phyloP scores from a whole-genome alignment of 2,888 invertebrate genomes.

The Lordiphosa andalusiaca region DNA sequence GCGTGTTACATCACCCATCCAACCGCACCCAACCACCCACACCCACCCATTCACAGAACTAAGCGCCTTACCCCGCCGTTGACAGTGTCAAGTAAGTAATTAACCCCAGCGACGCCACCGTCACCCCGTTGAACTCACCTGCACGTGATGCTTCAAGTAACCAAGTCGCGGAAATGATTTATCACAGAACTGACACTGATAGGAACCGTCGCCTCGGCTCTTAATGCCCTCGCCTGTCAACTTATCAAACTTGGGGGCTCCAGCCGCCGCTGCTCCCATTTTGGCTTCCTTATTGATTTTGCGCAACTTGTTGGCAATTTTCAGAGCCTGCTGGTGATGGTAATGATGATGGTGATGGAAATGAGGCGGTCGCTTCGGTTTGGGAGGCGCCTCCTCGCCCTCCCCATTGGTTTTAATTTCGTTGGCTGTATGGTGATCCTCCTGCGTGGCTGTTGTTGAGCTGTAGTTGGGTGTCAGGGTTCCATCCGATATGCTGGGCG shows the following conservation, averaged over 20 bases:
- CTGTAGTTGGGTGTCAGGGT: constrained; percentile 78
- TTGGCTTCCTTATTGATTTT: constrained; percentile 79
- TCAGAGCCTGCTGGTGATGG: constrained; percentile 73
- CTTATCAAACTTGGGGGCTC: constrained; percentile 78
- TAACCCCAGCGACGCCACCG: not conserved
- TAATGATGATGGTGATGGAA: constrained; percentile 71
- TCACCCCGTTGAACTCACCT: constrained; percentile 83
- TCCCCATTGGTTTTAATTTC: constrained; percentile 49
- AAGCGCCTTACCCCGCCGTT: constrained; percentile 7
- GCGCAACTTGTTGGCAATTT: constrained; percentile 79
- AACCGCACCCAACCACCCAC: constrained; percentile 2
- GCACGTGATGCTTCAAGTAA: constrained; percentile 94
- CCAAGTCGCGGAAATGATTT: constrained; percentile 93
- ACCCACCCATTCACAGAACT: constrained; percentile 5
- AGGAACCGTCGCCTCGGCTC: constrained; percentile 85
- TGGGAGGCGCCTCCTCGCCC: constrained; percentile 38
- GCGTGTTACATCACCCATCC: constrained; percentile 10
- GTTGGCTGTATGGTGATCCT: constrained; percentile 20
- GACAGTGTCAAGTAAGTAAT: constrained; percentile 27
- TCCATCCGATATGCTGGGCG: constrained; percentile 80
- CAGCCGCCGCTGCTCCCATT: constrained; percentile 33
- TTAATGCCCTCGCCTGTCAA: constrained; percentile 80
- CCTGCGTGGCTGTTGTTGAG: constrained; percentile 33
- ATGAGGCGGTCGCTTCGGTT: constrained; percentile 54
- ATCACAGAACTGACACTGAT: constrained; percentile 95